These are phyloP conservation scores for Furcula furcula DNA, from an alignment of 2,888 invertebrate species.

Conservation along the genomic window DNA sequence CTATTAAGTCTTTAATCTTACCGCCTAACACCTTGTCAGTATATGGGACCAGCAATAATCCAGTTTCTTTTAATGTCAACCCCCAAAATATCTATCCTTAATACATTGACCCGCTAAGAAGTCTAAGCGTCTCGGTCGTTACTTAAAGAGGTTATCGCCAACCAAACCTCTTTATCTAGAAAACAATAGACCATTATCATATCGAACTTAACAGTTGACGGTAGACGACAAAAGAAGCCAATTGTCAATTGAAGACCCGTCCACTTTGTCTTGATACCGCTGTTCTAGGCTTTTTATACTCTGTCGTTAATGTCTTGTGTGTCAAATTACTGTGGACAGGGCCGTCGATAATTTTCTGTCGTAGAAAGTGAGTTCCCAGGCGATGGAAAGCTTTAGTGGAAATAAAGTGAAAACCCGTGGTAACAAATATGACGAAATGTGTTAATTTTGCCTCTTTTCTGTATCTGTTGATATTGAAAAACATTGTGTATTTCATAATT, in stretches of 20 bases:
- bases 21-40: no score
- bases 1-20: no score
- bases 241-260: constrained; percentile 38
- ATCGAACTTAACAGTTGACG: constrained; percentile 34
- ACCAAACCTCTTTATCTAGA: constrained; percentile 28
- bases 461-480: no score
- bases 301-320: constrained; percentile 11
- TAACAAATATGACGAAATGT: no score
- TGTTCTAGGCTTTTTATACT: constrained; percentile 1
- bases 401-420: constrained; percentile 55
- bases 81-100: neutral
- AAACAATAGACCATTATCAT: constrained; percentile 51
- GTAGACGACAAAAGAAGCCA: constrained; percentile 48
- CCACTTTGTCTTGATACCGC: constrained; percentile 16
- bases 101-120: constrained; percentile 1
- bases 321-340: constrained; percentile 23
- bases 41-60: no score
- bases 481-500: no score
- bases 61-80: no score
- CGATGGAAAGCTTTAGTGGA: constrained; percentile 48
- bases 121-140: constrained; percentile 9
- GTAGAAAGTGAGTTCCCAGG: constrained; percentile 63
- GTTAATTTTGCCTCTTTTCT: no score
- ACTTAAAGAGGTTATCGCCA: constrained; percentile 26
- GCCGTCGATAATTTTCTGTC: constrained; percentile 42